Conservation (phyloP, 1,140 invertebrate genomes). For the Penaeus chinensis region DNA sequence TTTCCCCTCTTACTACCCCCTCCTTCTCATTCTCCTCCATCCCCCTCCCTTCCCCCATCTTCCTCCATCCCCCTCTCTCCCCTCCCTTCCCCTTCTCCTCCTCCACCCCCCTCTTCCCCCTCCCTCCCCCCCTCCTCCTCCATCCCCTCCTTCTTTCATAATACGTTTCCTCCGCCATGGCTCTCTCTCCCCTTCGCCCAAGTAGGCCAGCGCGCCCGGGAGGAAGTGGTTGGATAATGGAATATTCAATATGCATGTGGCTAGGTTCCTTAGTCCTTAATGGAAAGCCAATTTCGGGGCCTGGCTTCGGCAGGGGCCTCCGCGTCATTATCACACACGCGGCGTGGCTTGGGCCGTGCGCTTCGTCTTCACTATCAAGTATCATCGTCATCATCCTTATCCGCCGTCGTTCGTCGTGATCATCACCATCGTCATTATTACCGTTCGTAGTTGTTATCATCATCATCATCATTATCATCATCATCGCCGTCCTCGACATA, state of each 20-base stretch:
- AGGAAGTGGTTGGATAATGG: slow-evolving; percentile 28
- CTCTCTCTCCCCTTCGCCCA: neutral
- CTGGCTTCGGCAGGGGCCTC: slow-evolving; percentile 1
- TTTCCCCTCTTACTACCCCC: neutral
- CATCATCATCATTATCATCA: too few species aligned
- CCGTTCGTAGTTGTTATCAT: too few species aligned
- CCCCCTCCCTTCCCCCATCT: too few species aligned
- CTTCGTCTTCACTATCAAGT: too few species aligned
- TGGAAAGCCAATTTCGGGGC: slow-evolving; percentile 34
- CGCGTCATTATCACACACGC: neutral
- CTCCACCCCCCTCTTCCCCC: neutral
- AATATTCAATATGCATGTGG: slow-evolving; percentile 29
- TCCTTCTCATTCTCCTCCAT: too few species aligned
- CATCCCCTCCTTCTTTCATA: neutral
- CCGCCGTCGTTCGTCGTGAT: too few species aligned
- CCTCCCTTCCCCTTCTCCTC: neutral
- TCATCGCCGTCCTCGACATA: too few species aligned
- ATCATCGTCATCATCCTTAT: too few species aligned
- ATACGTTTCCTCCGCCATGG: neutral
- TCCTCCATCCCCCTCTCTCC: neutral
- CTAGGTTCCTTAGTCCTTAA: slow-evolving; percentile 22
- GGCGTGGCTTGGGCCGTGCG: neutral
- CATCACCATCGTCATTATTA: too few species aligned
- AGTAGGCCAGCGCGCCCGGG: neutral
- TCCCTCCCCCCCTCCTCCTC: neutral